Conservation (phyloP, 2,113 vertebrate species). For the Hippoglossus stenolepis region DNA sequence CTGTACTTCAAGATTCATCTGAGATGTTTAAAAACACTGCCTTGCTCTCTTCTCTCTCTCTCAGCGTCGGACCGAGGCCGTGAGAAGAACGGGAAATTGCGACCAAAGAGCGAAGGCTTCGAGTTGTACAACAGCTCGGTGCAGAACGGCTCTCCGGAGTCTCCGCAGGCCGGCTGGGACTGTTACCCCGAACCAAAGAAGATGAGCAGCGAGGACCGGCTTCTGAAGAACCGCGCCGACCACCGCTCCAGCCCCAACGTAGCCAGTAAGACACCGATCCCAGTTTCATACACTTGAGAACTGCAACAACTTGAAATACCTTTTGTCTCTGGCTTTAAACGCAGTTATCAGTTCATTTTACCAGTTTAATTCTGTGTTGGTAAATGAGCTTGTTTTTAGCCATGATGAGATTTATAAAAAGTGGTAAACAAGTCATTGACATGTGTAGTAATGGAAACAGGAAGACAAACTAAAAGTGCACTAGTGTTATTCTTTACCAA, state of each 20-base stretch:
- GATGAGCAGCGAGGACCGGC: constrained; percentile 89
- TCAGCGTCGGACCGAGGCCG: constrained; percentile 89
- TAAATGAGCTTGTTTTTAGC: no score
- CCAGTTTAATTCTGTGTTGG: no score
- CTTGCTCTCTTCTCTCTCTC: not conserved
- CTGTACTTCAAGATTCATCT: no score
- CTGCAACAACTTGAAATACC: no score
- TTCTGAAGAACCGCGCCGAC: constrained; percentile 93
- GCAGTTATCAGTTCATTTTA: no score
- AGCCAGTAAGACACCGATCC: constrained; percentile 85
- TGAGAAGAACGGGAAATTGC: constrained; percentile 92
- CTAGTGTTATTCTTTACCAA: no score
- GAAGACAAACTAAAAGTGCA: no score
- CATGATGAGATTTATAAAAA: no score
- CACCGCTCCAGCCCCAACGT: constrained; percentile 99
- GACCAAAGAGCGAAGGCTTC: constrained; percentile 99
- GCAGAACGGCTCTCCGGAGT: constrained; percentile 95
- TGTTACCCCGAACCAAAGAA: constrained; percentile 95
- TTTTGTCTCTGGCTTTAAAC: no score
- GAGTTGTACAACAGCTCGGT: constrained; percentile 94
- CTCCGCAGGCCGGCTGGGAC: constrained; percentile 92
- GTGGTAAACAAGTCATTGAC: no score
- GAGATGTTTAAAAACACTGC: not conserved
- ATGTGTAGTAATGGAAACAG: no score
- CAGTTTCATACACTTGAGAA: no score